These are phyloP conservation scores for Xenopus borealis DNA, from an alignment of 2,113 vertebrate species.

Conservation along the genomic window DNA sequence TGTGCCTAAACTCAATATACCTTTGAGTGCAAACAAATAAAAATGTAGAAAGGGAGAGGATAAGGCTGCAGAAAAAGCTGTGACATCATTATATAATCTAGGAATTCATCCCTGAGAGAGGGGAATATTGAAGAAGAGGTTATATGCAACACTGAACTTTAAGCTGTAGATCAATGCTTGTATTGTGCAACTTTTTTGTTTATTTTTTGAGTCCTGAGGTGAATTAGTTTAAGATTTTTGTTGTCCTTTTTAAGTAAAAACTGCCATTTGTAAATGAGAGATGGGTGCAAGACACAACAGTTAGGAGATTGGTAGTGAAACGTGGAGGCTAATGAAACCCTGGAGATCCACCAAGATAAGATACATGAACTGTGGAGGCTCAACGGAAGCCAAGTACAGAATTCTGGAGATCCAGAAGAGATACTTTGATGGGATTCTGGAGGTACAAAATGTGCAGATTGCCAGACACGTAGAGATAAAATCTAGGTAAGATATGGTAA, in stretches of 20 bases:
- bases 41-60: conserved; percentile 52
- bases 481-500: conserved; percentile 19
- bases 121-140: conserved; percentile 50
- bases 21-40: conserved; percentile 64
- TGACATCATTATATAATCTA: conserved; percentile 65
- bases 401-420: conserved; percentile 31
- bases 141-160: conserved; percentile 53
- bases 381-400: neutral
- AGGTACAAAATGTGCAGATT: conserved; percentile 20
- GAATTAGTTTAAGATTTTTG: conserved; percentile 31
- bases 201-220: conserved; percentile 36
- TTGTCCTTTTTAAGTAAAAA: conserved; percentile 38
- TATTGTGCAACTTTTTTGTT: conserved; percentile 61
- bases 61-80: conserved; percentile 61
- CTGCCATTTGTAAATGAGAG: conserved; percentile 12
- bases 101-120: conserved; percentile 76
- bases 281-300: conserved; percentile 20
- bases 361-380: neutral
- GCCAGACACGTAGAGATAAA: neutral
- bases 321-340: neutral
- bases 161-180: conserved; percentile 48
- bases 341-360: neutral
- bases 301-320: conserved; percentile 1
- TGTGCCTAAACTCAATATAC: conserved; percentile 52
- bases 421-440: conserved; percentile 15